Evolutionary conservation across 2,797 vertebrate genomes (phyloP).

Genomic region (Muraenolepis orangiensis): DNA sequence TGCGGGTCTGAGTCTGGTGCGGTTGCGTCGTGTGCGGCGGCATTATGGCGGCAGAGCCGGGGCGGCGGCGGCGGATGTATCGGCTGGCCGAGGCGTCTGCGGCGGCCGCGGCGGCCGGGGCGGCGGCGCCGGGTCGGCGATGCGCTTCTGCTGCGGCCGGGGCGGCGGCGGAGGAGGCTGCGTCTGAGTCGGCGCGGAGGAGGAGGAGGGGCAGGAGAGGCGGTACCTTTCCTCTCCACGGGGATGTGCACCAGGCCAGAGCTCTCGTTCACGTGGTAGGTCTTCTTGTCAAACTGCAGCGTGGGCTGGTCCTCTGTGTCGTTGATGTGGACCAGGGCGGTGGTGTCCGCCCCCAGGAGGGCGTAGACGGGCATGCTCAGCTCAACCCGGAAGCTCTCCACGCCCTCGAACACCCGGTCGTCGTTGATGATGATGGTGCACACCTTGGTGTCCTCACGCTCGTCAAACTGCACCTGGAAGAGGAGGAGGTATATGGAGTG

Average conservation of each 20-base stretch:
- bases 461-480: constrained; percentile 94
- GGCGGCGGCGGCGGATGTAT: no score
- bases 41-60: no score
- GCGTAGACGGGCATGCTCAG: constrained; percentile 95
- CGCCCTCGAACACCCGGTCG: constrained; percentile 84
- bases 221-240: constrained; percentile 87
- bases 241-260: constrained; percentile 78
- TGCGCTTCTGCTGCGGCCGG: no score
- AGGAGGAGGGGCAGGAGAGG: not conserved
- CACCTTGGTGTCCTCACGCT: constrained; percentile 88
- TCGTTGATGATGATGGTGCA: constrained; percentile 89
- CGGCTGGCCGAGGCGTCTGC: no score
- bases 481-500: not conserved
- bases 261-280: constrained; percentile 86
- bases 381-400: constrained; percentile 86
- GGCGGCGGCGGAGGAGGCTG: no score
- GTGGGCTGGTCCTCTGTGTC: constrained; percentile 91
- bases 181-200: no score
- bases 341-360: constrained; percentile 81
- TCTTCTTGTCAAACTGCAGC: constrained; percentile 88
- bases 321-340: constrained; percentile 77
- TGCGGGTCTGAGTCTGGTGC: no score
- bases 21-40: no score
- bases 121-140: no score
- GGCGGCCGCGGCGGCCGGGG: no score